Conservation (phyloP, 2,888 invertebrate genomes). For the Incurvaria masculella region DNA sequence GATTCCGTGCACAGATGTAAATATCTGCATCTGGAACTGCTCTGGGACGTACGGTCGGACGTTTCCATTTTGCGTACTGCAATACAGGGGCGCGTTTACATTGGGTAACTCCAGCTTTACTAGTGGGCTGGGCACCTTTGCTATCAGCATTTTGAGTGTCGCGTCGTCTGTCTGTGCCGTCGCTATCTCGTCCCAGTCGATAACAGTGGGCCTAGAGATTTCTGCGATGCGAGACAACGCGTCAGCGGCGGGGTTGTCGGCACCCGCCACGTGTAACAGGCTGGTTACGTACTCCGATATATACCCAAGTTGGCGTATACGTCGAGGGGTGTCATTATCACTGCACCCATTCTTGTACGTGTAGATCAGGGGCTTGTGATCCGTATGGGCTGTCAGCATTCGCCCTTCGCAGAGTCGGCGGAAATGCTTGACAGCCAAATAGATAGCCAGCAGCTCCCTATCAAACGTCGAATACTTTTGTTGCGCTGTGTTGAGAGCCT, state of each 20-base stretch:
- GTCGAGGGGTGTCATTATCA: too few species aligned
- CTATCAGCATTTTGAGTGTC: neutral
- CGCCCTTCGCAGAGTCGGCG: slow-evolving; percentile 6
- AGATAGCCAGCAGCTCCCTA: slow-evolving; percentile 7
- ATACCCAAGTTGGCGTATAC: too few species aligned
- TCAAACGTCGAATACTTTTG: slow-evolving; percentile 6
- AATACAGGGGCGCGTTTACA: neutral
- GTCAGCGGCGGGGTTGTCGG: neutral
- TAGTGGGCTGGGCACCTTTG: neutral
- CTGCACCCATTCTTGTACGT: too few species aligned
- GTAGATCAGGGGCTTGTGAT: too few species aligned
- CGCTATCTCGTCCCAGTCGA: slow-evolving; percentile 3
- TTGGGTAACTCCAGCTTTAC: neutral
- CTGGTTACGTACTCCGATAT: too few species aligned
- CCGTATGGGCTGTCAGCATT: too few species aligned
- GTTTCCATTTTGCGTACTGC: neutral
- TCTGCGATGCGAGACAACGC: slow-evolving; percentile 1
- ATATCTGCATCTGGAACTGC: neutral
- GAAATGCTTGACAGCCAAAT: slow-evolving; percentile 8
- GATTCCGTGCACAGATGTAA: neutral
- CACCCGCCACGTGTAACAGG: neutral
- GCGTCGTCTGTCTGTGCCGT: slow-evolving; percentile 1
- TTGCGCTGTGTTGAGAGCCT: slow-evolving; percentile 6
- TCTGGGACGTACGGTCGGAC: neutral
- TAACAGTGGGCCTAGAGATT: neutral